Conservation (phyloP, 1,140 invertebrate genomes). For the Aphelenchoides besseyi region DNA sequence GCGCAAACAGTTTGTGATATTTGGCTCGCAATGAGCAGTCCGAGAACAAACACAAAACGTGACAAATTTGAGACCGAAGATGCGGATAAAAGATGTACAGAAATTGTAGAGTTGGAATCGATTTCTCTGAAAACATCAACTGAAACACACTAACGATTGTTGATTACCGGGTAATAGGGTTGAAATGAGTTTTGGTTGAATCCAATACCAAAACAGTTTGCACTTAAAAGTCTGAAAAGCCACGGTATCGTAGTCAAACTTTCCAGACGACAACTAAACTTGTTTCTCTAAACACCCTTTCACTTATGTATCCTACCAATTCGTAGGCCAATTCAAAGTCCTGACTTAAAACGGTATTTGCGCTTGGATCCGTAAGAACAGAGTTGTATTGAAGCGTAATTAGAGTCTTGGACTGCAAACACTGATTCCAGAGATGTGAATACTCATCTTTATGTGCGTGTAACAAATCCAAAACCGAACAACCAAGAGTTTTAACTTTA, state of each 20-base stretch:
- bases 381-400: background rate
- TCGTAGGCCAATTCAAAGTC: background rate
- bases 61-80: background rate
- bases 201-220: background rate
- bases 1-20: background rate
- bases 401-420: background rate
- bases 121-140: constrained; percentile 5
- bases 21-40: background rate
- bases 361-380: background rate
- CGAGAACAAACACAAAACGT: constrained; percentile 7
- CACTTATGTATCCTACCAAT: too few species aligned
- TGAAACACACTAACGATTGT: background rate
- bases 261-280: background rate
- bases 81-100: background rate
- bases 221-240: background rate
- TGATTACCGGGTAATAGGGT: background rate
- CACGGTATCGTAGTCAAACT: background rate
- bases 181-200: background rate
- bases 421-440: background rate
- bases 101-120: background rate
- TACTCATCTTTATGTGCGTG: background rate
- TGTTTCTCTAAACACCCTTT: too few species aligned
- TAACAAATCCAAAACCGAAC: background rate
- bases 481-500: background rate
- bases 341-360: too few species aligned